Evolutionary conservation across 2,113 vertebrate genomes (phyloP).

Genomic region (Xyrauchen texanus): DNA sequence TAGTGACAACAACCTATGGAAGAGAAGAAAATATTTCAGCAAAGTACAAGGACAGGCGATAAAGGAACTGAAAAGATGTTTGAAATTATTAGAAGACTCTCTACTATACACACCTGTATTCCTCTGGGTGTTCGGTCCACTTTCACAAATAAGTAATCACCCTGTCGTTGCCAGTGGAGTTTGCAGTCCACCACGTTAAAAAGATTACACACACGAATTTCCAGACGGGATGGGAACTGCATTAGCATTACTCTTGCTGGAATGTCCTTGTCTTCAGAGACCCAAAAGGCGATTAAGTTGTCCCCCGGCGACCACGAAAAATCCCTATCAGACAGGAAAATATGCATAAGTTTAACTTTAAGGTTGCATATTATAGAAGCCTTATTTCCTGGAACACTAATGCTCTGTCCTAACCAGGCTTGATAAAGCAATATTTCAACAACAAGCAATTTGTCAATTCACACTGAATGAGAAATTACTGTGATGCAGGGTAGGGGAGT

Average conservation of each 20-base stretch:
- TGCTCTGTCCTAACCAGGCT: too few species aligned
- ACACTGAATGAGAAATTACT: too few species aligned
- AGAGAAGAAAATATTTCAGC: conserved; percentile 20
- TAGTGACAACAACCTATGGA: conserved; percentile 92
- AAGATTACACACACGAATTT: conserved; percentile 93
- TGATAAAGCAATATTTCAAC: too few species aligned
- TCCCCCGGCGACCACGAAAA: conserved; percentile 98
- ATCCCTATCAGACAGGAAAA: conserved; percentile 76
- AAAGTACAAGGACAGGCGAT: too few species aligned
- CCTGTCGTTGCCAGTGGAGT: conserved; percentile 96
- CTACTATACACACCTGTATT: conserved; percentile 79
- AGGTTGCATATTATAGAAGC: too few species aligned
- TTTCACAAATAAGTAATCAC: conserved; percentile 96
- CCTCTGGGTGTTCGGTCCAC: conserved; percentile 96
- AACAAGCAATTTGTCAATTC: too few species aligned
- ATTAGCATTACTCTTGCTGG: conserved; percentile 96
- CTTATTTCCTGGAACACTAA: too few species aligned
- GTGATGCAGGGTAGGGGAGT: too few species aligned
- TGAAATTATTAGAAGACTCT: too few species aligned
- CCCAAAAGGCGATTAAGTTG: conserved; percentile 98
- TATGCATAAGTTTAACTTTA: too few species aligned
- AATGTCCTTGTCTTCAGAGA: conserved; percentile 97
- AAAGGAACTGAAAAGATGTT: too few species aligned
- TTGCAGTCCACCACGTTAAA: conserved; percentile 98
- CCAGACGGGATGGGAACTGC: conserved; percentile 92